A percentile compares a stretch with the other conserved stretches of the same genome.
Conservation (phyloP, 2,113 vertebrate genomes). For the Nothobranchius furzeri region DNA sequence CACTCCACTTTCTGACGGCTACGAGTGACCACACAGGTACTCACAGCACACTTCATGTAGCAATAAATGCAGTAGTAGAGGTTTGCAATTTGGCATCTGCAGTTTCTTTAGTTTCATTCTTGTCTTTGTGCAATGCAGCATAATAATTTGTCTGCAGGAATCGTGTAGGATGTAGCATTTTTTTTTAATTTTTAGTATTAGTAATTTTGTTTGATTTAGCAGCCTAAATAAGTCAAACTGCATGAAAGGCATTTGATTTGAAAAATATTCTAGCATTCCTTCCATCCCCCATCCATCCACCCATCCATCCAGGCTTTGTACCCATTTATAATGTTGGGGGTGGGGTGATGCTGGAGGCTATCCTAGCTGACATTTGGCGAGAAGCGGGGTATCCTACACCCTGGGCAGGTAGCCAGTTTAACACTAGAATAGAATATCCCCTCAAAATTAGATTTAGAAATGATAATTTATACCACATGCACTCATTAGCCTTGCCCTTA, state of each 20-base stretch:
- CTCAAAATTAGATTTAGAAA: slow-evolving; percentile 22
- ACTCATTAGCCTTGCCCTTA: slow-evolving; percentile 33
- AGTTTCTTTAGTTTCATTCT: background rate
- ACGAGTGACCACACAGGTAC: background rate
- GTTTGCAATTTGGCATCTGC: too few species aligned
- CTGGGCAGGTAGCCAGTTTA: slow-evolving; percentile 6
- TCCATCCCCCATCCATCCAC: background rate
- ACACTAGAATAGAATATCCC: slow-evolving; percentile 13
- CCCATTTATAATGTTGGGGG: background rate
- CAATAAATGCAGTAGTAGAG: background rate
- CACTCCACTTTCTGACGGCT: background rate
- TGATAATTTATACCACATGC: slow-evolving; percentile 9
- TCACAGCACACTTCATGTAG: background rate
- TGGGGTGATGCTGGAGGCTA: background rate
- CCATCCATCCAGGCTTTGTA: background rate
- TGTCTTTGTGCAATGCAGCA: background rate
- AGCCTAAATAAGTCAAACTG: background rate
- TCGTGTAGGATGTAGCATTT: background rate
- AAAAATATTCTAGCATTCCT: background rate
- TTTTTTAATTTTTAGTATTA: background rate
- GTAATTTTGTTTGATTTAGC: too few species aligned
- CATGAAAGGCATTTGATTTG: background rate
- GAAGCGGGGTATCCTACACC: background rate
- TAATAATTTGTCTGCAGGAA: too few species aligned
- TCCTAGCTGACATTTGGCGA: slow-evolving; percentile 5